Conservation (phyloP, 2,888 invertebrate genomes). For the Trisateles emortualis region DNA sequence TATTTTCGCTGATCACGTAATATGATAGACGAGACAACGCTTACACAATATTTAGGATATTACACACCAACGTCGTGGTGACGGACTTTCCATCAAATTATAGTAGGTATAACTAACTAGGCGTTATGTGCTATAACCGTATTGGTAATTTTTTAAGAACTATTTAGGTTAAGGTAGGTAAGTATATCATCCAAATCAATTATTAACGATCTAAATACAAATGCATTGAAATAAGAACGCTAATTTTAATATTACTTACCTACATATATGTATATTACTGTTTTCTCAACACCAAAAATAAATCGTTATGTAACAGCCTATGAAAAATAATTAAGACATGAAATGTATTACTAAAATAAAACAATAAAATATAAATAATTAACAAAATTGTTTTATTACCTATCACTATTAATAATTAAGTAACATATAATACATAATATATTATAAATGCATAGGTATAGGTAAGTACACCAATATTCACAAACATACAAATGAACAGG, state of each 20-base stretch:
- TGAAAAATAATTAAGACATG: constrained; percentile 2
- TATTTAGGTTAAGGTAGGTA: background rate
- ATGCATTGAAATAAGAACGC: background rate
- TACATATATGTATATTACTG: constrained; percentile 6
- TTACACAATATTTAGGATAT: background rate
- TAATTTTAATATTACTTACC: background rate
- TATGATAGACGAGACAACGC: background rate
- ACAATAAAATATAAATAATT: constrained; percentile 41
- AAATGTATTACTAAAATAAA: constrained; percentile 39
- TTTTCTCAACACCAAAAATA: constrained; percentile 8
- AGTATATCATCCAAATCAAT: background rate
- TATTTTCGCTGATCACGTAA: too few species aligned
- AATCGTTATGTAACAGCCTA: constrained; percentile 23
- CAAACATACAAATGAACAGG: background rate
- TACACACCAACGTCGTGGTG: background rate
- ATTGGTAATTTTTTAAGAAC: background rate
- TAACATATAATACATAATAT: background rate
- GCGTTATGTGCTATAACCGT: background rate
- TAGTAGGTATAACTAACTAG: background rate
- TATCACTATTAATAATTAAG: background rate
- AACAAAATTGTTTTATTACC: constrained; percentile 2
- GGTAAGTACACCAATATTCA: background rate
- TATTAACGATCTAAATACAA: background rate
- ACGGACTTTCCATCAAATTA: background rate
- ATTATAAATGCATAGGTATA: background rate